These are phyloP conservation scores for Teleopsis dalmanni DNA, from an alignment of 1,140 invertebrate species.

Conservation along the genomic window DNA sequence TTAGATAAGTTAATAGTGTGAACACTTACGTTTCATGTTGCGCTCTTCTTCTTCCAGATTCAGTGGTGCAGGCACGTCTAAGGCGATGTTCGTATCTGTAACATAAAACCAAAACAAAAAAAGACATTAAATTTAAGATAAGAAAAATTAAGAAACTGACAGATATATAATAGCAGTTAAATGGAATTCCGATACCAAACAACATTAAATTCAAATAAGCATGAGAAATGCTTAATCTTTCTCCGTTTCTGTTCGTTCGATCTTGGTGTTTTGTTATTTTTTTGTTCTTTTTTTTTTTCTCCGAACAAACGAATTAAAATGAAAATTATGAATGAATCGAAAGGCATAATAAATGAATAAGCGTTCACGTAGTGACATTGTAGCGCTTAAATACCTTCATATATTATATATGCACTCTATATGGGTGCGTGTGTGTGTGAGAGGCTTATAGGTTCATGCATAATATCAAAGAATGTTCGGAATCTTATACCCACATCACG, in stretches of 20 bases:
- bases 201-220: neutral
- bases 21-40: conserved; percentile 65
- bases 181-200: conserved; percentile 26
- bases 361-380: neutral
- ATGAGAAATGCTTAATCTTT: conserved; percentile 1
- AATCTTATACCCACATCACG: too few species aligned
- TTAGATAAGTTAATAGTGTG: neutral
- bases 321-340: conserved; percentile 8
- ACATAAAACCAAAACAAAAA: conserved; percentile 17
- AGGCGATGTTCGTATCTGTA: conserved; percentile 62
- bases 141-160: conserved; percentile 14
- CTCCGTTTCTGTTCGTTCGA: too few species aligned
- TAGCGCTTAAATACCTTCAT: too few species aligned
- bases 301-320: neutral
- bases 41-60: conserved; percentile 64
- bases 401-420: too few species aligned
- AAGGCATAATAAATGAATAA: neutral
- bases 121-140: neutral
- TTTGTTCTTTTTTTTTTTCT: too few species aligned
- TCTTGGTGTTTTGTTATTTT: too few species aligned
- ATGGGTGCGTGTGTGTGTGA: too few species aligned
- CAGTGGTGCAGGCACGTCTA: conserved; percentile 56
- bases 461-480: too few species aligned
- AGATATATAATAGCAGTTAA: too few species aligned
- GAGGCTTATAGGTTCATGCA: too few species aligned